phyloP scores from a whole-genome alignment of 2,113 vertebrate genomes.

The Festucalex cinctus region DNA sequence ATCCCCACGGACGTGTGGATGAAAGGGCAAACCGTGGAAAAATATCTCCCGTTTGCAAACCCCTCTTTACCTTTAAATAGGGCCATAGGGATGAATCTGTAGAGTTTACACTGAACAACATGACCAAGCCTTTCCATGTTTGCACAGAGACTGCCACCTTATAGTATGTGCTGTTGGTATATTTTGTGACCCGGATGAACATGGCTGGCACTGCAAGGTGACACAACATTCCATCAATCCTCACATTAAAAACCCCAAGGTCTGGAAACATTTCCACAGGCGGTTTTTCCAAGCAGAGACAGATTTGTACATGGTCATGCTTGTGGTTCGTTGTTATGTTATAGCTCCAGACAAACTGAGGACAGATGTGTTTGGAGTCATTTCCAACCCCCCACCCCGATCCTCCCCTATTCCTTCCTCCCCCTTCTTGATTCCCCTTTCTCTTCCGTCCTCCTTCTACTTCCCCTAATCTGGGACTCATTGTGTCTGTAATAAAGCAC shows the following conservation, averaged over 20 bases:
- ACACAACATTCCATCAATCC: conserved; percentile 48
- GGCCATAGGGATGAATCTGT: too few relatives aligned
- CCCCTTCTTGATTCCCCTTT: conserved; percentile 20
- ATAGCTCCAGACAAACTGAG: conserved; percentile 65
- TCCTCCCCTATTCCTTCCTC: not conserved
- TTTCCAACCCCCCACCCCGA: conserved; percentile 7
- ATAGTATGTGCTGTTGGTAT: conserved; percentile 43
- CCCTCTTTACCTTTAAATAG: too few relatives aligned
- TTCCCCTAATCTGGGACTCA: conserved; percentile 71
- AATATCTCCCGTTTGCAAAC: too few relatives aligned
- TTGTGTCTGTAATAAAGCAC: conserved; percentile 74
- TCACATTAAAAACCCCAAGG: conserved; percentile 46
- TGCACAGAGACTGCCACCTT: conserved; percentile 45
- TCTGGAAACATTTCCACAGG: conserved; percentile 65
- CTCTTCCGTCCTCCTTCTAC: conserved; percentile 39
- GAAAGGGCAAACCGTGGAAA: too few relatives aligned
- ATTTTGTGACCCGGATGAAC: conserved; percentile 43
- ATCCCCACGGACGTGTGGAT: too few relatives aligned
- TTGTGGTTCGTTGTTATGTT: conserved; percentile 65
- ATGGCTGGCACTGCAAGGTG: conserved; percentile 39
- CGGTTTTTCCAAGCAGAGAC: conserved; percentile 50
- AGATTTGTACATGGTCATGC: conserved; percentile 68
- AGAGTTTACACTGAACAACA: not conserved
- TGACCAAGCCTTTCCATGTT: conserved; percentile 10
- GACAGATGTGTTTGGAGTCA: conserved; percentile 69